phyloP scores from a whole-genome alignment of 2,113 vertebrate species.

The Indri indri region DNA sequence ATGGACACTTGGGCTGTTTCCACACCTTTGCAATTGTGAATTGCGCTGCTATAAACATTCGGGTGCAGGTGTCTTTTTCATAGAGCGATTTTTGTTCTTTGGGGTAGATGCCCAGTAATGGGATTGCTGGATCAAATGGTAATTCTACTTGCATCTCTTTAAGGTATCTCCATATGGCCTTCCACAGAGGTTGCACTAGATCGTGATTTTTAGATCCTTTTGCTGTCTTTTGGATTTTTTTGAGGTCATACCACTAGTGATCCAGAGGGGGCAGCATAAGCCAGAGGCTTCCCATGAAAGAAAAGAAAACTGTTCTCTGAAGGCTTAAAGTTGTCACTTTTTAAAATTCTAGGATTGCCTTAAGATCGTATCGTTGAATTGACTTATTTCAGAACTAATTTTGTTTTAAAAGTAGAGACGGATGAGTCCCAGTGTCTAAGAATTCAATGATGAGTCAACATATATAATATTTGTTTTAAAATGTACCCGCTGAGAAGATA shows the following conservation, averaged over 20 bases:
- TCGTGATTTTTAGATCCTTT: background rate
- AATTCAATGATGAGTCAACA: constrained; percentile 8
- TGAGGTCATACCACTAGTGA: background rate
- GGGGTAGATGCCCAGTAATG: too few relatives aligned
- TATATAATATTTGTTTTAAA: background rate
- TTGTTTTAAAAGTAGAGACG: constrained; percentile 28
- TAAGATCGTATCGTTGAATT: background rate
- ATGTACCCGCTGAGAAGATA: background rate
- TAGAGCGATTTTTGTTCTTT: too few relatives aligned
- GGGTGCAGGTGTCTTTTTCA: too few relatives aligned
- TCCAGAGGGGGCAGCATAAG: constrained; percentile 54
- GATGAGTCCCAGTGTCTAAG: background rate
- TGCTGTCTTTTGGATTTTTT: background rate
- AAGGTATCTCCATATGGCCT: too few relatives aligned
- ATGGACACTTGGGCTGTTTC: too few relatives aligned
- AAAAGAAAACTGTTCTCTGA: background rate
- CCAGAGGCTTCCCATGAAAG: background rate
- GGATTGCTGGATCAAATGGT: too few relatives aligned
- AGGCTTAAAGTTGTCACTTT: background rate
- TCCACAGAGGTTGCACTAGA: too few relatives aligned
- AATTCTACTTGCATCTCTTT: too few relatives aligned
- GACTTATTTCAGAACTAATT: constrained; percentile 38
- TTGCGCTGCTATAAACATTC: too few relatives aligned
- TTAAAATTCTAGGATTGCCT: background rate
- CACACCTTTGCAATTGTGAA: too few relatives aligned